Evolutionary conservation across 2,888 invertebrate species (phyloP), one percentile per base, ranked within the genome.

Genomic region (Diploptera punctata): DNA sequence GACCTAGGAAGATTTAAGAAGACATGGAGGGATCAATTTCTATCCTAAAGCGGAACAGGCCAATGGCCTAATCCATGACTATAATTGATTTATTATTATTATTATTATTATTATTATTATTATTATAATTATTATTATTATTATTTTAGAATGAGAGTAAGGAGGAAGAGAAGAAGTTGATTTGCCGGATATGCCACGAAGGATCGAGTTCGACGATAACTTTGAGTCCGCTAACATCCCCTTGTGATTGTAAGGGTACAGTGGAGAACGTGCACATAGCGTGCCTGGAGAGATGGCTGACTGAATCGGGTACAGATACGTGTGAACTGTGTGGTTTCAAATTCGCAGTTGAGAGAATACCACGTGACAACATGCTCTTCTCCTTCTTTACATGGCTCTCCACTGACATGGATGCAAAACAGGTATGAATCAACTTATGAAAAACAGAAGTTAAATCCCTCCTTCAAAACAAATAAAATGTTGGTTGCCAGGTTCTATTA

Each of bases 241-340:
- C 49, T 4, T 70, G 70, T 26, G 18, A 49, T 38, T 71, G 71
- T 57, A 44, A 62, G 3, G 71, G 71, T n/a, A 38, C 71, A 1
- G 54, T 71, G n/a, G 67, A 31, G 18, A 21, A 47, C 21, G 71
- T 71, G 54, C 71, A 71, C 43, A 65, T 47, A 3, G 52, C 21
- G 9, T 71, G 71, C 26, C 71, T 71, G 21, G 67, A 71, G 71
- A 24, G 65, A 19, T 71, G 71, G 71, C 54, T 71, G 24, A 62
- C 29, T 5, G 52, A 65, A 21, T 71, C 67, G 13, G 71, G 67
- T 38, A 33, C 52, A 1, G 71, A 52, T 16, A 5, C 19, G 38
- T 71, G 71, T 31, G 71, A 71, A 18, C 71, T 71, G 19, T 71
- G 71, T 26, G 71, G 71, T 38, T 67, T 16, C 24, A 26, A 21